Base-by-base conservation (phyloP, 2,113 vertebrate genomes). In the Daboia siamensis region DNA sequence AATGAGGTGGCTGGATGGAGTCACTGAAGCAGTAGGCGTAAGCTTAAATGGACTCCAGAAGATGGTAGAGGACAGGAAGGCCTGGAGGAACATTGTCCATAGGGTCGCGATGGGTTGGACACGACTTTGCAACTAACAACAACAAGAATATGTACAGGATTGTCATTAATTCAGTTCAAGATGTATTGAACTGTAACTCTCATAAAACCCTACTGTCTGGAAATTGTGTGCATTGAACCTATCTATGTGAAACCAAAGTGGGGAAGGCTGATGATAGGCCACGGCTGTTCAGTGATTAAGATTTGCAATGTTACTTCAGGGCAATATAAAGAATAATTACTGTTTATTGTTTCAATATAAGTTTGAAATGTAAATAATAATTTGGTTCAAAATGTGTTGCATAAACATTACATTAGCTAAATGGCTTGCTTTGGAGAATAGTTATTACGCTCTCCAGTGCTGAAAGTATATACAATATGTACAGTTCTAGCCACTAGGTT, bases 371-470 rank as follows among this genome's bases (percentile, higher is more conserved):
- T 55, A 51, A 44, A 3, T 24, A n/a, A 9, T 13, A n/a, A 17
- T 85, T 91, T 91, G 89, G 89, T 92, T 85, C 88, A 85, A 57
- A 87, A 95, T 20, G 61, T 0, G 0, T 55, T 69, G 48, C 26
- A 24, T n/a, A 84, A 15, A 39, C 33, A 17, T 80, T 94, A n/a
- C 92, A 56, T 46, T 12, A 9, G 57, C 86, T 95, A 89, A 87
- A 33, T 10, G 80, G 90, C 13, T 89, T 92, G 39, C n/a, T 85
- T 80, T 39, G 39, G 92, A 85, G 20, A 92, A 48, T 93, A 88
- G 89, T 91, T 88, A 89, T 93, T 95, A 87, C 87, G 93, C 93
- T 80, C 26, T 55, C 55, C 17, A 48, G 10, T 61, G 15, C 12
- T 51, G 2, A 0, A 4, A 26, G 29, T 52, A 48, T 10, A 17